phyloP scores from a whole-genome alignment of 2,113 vertebrate species.

The Paramisgurnus dabryanus region DNA sequence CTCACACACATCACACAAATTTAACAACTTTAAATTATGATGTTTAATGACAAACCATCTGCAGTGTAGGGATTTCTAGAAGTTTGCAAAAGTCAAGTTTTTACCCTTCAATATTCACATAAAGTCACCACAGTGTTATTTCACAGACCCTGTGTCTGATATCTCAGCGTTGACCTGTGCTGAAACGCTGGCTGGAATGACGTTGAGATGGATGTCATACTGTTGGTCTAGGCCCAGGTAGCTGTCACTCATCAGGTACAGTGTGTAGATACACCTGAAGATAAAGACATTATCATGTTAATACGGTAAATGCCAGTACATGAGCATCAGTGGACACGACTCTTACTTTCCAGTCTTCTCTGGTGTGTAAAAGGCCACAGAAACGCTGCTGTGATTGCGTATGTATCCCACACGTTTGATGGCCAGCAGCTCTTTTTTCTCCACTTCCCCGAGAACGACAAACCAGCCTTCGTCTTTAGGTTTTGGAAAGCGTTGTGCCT shows the following conservation, averaged over 20 bases:
- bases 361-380: constrained; percentile 91
- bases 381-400: constrained; percentile 73
- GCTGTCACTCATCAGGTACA: constrained; percentile 97
- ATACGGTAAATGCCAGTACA: not conserved
- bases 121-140: constrained; percentile 63
- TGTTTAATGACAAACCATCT: not conserved
- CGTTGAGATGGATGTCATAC: constrained; percentile 89
- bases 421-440: constrained; percentile 89
- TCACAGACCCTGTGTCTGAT: constrained; percentile 58
- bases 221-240: constrained; percentile 98
- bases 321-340: not conserved
- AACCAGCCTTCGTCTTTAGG: constrained; percentile 96
- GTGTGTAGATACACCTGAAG: constrained; percentile 90
- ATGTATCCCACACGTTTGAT: constrained; percentile 91
- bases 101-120: not conserved
- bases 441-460: constrained; percentile 90
- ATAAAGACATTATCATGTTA: not conserved
- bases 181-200: constrained; percentile 72
- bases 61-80: not conserved
- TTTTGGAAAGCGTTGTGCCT: constrained; percentile 90
- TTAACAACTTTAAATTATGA: not conserved
- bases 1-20: not conserved
- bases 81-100: not conserved
- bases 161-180: constrained; percentile 76
- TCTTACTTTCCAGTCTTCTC: constrained; percentile 88